Base-by-base conservation (phyloP, 2,888 invertebrate species). In the Helicoverpa assulta region DNA sequence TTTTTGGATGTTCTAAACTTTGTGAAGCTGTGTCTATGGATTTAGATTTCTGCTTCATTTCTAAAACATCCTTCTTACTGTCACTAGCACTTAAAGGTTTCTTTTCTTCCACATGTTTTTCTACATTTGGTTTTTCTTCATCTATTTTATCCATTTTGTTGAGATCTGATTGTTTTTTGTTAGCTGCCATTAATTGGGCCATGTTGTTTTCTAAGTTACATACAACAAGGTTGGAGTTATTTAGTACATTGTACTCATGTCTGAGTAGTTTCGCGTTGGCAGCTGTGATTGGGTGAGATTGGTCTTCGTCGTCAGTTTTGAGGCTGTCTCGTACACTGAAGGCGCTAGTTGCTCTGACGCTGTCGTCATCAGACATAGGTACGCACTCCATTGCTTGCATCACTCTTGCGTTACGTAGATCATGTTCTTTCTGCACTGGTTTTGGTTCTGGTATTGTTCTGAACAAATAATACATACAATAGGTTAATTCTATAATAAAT, bases 301-400 rank as follows among this genome's bases (percentile, higher is more conserved):
- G 94, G 70, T 96, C 96, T 82, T 96, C 96, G 51, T 96, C 96
- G 43, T 96, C 96, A 21, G 96, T 96, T 81, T 95, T 95, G 1
- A 96, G 91, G 67, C 96, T 96, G 73, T 96, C 96, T 73, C 96
- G 84, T 0, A 95, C 93, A 77, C 96, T 96, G 74, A 96, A 94
- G 0, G 96, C 96, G 78, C 96, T 96, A 0, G 94, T 95, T 0
- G 96, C 96, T 78, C 96, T 82, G 0, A 96, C 93, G 69, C 96
- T 96, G 76, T 96, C 96, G 70, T 96, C 96, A 66, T 96, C 96
- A 0, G 96, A 96, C 80, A 96, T 92, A 0, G 94, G 95, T 0
- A 95, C 88, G 81, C 95, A 95, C 73, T 96, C 96, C 84, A 92
- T 88, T 0, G 91, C 93, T 79, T 93, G 94, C 89, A 92, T 90